Evolutionary conservation across 2,113 vertebrate species (phyloP), one percentile per base, ranked within the genome.

Genomic region (Passer domesticus): DNA sequence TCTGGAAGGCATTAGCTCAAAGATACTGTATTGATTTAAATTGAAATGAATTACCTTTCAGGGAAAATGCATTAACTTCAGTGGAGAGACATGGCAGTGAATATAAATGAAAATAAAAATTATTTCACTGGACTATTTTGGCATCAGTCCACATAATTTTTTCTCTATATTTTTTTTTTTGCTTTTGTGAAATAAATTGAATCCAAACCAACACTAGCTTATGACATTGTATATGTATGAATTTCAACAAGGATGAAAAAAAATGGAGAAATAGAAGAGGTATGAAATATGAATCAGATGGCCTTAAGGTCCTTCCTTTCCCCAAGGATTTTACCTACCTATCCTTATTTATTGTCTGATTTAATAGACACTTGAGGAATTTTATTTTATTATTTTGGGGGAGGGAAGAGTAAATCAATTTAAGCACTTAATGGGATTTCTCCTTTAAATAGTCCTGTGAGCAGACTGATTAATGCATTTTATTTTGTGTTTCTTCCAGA

Each of bases 261-360:
- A 69, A 7, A 63, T n/a, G 20, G 62, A 89, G 88, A 95, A 96
- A 91, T 89, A 55, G 80, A 87, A 82, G 58, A 58, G 9, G 33
- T 80, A 96, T 96, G 94, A 97, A 97, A 97, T 96, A 97, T 97
- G 94, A 96, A 97, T 95, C 93, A 97, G 78, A 93, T 87, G 76
- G 92, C 96, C 95, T 94, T 95, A 95, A 95, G 95, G 83, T 96
- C 67, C 67, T 37, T 81, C 33, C 44, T 87, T 92, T 95, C 95
- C 93, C 96, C 69, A 83, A 90, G 92, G 93, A 95, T 95, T 97
- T 96, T 95, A 82, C 92, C 37, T 89, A 91, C 85, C 80, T 95
- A 67, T 58, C 33, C 90, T 93, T 97, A 96, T 97, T 97, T 97
- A 96, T 96, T 96, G 68, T 94, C 87, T 93, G 88, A 95, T 95